Conservation (phyloP, 2,888 invertebrate genomes). For the Pollenia griseotomentosa region DNA sequence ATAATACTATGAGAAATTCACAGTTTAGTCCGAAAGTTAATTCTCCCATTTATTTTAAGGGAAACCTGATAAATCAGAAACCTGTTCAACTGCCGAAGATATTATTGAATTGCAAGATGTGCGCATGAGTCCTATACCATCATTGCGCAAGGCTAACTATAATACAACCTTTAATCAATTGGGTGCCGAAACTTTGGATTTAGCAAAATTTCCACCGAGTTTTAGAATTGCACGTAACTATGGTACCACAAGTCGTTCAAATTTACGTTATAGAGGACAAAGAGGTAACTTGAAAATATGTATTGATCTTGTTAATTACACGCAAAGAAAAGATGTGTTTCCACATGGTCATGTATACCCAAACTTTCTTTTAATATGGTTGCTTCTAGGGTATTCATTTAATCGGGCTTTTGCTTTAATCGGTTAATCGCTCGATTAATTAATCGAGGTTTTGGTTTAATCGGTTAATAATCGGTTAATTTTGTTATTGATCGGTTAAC, state of each 20-base stretch:
- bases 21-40: not conserved
- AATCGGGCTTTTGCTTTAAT: no score
- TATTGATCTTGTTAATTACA: not conserved
- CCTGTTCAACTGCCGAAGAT: conserved; percentile 87
- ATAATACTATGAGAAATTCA: not conserved
- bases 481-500: no score
- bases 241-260: conserved; percentile 86
- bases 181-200: conserved; percentile 86
- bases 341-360: no score
- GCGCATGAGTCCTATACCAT: conserved; percentile 93
- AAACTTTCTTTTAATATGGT: no score
- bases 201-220: conserved; percentile 90
- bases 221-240: conserved; percentile 89
- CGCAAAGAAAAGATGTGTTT: no score
- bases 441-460: no score
- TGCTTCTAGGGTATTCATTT: no score
- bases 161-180: conserved; percentile 87
- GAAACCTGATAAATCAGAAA: conserved; percentile 83
- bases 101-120: conserved; percentile 96
- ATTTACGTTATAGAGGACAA: conserved; percentile 86
- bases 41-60: conserved; percentile 72
- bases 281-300: conserved; percentile 82
- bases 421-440: no score
- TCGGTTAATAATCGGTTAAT: no score
- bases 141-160: conserved; percentile 89